Evolutionary conservation across 1,140 invertebrate genomes (phyloP), one percentile per base, ranked within the genome.

Genomic region (Babylonia areolata): DNA sequence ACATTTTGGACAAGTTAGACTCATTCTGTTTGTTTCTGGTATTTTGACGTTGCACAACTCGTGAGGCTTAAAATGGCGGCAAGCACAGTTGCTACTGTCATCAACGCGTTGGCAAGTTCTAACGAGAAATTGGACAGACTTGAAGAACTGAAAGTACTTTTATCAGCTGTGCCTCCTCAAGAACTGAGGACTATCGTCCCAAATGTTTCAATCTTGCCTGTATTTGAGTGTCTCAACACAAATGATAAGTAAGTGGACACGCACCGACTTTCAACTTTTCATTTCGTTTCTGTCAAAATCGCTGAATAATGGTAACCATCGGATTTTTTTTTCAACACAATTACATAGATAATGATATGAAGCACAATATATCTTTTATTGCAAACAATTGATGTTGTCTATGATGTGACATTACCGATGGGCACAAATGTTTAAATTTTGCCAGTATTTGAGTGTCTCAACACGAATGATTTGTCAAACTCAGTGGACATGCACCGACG

Each of bases 181-280:
- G 78, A 80, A 31, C n/a, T 80, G 46, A 51, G 78, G 46, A 80
- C 39, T 33, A 39, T 54, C 46, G 78, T 80, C 42, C 78, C 78
- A 33, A 80, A 80, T 40, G 46, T 80, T 31, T 91, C 91, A 28
- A 90, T 92, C 75, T 78, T 85, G 37, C 85, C 81, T 28, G 64
- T 93, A 0, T 92, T 93, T 80, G 81, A 89, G 1, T 91, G 88
- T 86, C 86, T 93, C 73, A 88, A 90, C 82, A 89, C 90, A 37
- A 35, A 84, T 51, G 85, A 92, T 85, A 87, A 83, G 91, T 92
- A 84, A 87, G 88, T 83, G 33, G 23, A 35, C 69, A n/a, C n/a
- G n/a, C n/a, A n/a, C n/a, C n/a, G n/a, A n/a, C n/a, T n/a, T n/a
- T n/a, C n/a, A n/a, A n/a, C n/a, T 73, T 58, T 84, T 28, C 40